Percentiles rank a stretch among this genome's conserved stretches.
Evolutionary conservation across 2,888 invertebrate genomes (phyloP).

Genomic region (Alviniconcha strummeri): DNA sequence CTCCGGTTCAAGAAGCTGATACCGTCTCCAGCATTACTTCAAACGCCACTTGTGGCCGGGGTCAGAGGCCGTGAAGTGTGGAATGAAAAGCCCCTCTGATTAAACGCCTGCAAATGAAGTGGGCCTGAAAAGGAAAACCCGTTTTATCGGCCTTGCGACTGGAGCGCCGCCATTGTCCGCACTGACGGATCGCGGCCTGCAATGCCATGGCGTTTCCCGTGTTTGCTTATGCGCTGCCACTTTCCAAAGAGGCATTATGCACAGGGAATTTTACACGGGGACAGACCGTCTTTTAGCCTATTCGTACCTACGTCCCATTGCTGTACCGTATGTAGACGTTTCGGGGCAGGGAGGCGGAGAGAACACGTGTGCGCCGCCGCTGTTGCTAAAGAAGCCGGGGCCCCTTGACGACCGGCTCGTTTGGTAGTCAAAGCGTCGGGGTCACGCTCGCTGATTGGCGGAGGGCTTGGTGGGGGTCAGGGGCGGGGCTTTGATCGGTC

Average conservation of each 20-base stretch:
- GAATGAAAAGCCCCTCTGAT: background rate
- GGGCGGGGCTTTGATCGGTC: background rate
- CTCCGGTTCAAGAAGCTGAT: too few relatives aligned
- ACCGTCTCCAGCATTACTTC: too few relatives aligned
- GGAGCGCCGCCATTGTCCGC: background rate
- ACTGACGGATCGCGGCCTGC: too few relatives aligned
- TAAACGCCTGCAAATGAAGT: constrained; percentile 2
- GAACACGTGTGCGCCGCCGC: background rate
- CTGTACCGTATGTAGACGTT: too few relatives aligned
- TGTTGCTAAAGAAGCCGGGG: background rate
- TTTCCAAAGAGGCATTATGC: background rate
- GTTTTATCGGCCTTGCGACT: background rate
- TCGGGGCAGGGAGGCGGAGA: too few relatives aligned
- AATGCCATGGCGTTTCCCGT: background rate
- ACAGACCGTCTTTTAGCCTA: background rate
- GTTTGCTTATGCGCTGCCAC: background rate
- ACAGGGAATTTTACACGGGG: background rate
- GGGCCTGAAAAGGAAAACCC: background rate
- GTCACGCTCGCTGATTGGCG: background rate
- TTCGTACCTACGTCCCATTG: too few relatives aligned
- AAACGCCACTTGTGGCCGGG: background rate
- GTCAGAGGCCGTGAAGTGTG: background rate
- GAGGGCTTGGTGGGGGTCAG: background rate
- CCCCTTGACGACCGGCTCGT: background rate
- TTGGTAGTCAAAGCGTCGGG: background rate